phyloP scores from a whole-genome alignment of 2,113 vertebrate genomes.

The Telmatochromis sp. region DNA sequence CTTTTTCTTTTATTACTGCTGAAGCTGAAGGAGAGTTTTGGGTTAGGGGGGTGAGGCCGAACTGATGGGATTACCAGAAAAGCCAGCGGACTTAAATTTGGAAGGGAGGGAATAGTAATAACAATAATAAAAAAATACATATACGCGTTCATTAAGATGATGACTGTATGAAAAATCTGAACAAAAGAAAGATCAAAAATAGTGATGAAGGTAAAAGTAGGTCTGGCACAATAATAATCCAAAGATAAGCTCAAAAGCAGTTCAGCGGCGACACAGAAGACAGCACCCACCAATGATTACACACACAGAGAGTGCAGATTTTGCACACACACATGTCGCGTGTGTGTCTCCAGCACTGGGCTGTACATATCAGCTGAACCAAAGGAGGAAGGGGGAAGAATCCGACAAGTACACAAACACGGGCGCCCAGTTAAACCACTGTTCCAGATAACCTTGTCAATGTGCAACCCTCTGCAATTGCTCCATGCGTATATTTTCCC shows the following conservation, averaged over 20 bases:
- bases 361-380: not conserved
- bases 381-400: not conserved
- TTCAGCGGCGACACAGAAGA: conserved; percentile 20
- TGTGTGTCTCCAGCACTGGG: not conserved
- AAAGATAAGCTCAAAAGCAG: conserved; percentile 43
- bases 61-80: conserved; percentile 77
- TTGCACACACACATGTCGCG: not conserved
- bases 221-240: conserved; percentile 52
- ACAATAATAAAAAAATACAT: conserved; percentile 1
- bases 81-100: conserved; percentile 73
- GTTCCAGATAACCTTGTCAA: conserved; percentile 17
- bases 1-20: conserved; percentile 82
- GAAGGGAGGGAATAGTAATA: conserved; percentile 58
- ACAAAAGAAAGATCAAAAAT: conserved; percentile 40
- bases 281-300: not conserved
- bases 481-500: conserved; percentile 12
- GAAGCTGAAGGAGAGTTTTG: conserved; percentile 33
- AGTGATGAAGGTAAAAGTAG: conserved; percentile 46
- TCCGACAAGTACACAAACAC: not conserved
- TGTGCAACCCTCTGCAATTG: not conserved
- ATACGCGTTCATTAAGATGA: conserved; percentile 54
- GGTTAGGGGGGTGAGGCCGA: conserved; percentile 34
- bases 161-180: conserved; percentile 23
- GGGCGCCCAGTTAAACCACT: not conserved
- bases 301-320: not conserved